Conservation (phyloP, 2,797 vertebrate species). For the Erpetoichthys calabaricus region DNA sequence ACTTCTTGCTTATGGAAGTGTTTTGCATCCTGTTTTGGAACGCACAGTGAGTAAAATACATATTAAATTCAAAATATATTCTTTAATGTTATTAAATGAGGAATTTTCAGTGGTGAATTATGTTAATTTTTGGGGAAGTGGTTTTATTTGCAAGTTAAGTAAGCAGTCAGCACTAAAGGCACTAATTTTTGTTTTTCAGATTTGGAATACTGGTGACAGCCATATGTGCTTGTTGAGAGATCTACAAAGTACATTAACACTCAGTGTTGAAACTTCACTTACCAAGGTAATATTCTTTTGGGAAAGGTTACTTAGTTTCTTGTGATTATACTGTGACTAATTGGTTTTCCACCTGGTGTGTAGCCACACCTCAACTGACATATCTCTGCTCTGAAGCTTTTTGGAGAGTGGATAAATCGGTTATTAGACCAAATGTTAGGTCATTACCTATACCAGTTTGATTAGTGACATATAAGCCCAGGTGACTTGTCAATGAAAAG, state of each 20-base stretch:
- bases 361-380: too few species aligned
- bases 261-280: slow-evolving; percentile 65
- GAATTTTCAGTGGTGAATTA: neutral
- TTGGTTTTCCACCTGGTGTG: too few species aligned
- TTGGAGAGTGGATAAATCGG: too few species aligned
- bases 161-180: too few species aligned
- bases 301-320: too few species aligned
- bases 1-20: slow-evolving; percentile 74
- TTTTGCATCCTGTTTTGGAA: slow-evolving; percentile 80
- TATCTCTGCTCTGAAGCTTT: too few species aligned
- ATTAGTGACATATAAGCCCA: too few species aligned
- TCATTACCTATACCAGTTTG: too few species aligned
- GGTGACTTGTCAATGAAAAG: too few species aligned
- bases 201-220: slow-evolving; percentile 66
- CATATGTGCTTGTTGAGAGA: slow-evolving; percentile 83
- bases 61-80: too few species aligned
- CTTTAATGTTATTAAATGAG: neutral
- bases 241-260: slow-evolving; percentile 59
- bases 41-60: slow-evolving; percentile 57
- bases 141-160: neutral
- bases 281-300: slow-evolving; percentile 65
- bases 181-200: slow-evolving; percentile 19
- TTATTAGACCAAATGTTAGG: too few species aligned
- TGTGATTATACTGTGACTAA: too few species aligned
- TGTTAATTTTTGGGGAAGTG: neutral